phyloP scores from a whole-genome alignment of 2,113 vertebrate genomes.

The Thalassarche chlororhynchos region DNA sequence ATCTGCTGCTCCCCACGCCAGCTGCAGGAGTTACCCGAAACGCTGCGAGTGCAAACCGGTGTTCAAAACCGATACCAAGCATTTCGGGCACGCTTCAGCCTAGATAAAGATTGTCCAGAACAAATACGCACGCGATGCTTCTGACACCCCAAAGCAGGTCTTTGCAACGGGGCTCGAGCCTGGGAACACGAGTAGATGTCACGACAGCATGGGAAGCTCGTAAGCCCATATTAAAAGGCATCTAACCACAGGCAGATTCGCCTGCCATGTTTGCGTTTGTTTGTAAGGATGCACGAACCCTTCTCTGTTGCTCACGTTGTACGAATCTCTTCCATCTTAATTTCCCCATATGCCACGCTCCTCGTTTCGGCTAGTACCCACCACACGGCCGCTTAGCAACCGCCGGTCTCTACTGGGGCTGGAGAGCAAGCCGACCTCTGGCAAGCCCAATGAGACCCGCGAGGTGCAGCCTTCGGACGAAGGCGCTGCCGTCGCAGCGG shows the following conservation, averaged over 20 bases:
- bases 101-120: neutral
- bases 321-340: neutral
- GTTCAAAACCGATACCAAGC: rapidly evolving
- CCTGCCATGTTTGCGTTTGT: neutral
- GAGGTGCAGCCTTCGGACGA: neutral
- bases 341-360: neutral
- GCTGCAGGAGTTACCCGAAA: neutral
- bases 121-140: rapidly evolving
- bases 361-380: neutral
- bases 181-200: neutral
- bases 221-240: rapidly evolving
- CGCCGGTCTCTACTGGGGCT: neutral
- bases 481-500: neutral
- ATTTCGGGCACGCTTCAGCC: neutral
- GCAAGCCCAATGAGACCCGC: neutral
- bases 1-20: neutral
- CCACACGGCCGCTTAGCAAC: rapidly evolving
- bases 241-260: rapidly evolving
- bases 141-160: neutral
- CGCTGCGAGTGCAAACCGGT: rapidly evolving
- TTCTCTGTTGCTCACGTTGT: rapidly evolving
- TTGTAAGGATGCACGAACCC: neutral
- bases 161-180: neutral
- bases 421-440: rapidly evolving
- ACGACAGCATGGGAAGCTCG: rapidly evolving